phyloP scores from a whole-genome alignment of 2,113 vertebrate genomes.

The Rhea pennata region DNA sequence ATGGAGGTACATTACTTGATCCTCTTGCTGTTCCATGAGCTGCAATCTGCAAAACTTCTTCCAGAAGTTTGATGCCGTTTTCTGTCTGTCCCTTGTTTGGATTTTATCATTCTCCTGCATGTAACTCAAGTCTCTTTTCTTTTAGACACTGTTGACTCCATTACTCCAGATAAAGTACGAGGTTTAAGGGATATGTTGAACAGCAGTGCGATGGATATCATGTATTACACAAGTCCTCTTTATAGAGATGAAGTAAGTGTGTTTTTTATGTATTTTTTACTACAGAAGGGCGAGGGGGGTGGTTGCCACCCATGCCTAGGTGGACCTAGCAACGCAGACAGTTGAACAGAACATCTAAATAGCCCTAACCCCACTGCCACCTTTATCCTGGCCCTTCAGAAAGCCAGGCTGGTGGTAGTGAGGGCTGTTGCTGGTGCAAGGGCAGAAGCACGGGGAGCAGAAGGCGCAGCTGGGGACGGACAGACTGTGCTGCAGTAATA shows the following conservation, averaged over 20 bases:
- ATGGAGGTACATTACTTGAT: conserved; percentile 84
- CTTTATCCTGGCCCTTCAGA: too few species aligned
- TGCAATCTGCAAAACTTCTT: background rate
- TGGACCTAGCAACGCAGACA: background rate
- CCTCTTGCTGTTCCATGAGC: background rate
- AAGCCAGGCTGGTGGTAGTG: too few species aligned
- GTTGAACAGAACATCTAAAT: too few species aligned
- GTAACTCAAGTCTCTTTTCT: background rate
- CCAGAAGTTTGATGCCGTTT: background rate
- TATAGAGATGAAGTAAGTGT: conserved; percentile 91
- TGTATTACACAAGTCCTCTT: conserved; percentile 98
- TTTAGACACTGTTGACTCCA: conserved; percentile 95
- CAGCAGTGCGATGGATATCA: conserved; percentile 99
- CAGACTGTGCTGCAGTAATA: too few species aligned
- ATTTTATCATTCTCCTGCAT: background rate
- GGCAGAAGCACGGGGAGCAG: too few species aligned
- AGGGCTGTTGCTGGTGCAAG: too few species aligned
- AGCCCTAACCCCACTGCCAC: too few species aligned
- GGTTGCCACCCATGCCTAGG: too few species aligned
- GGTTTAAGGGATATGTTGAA: conserved; percentile 95
- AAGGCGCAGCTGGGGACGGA: too few species aligned
- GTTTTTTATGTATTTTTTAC: fast-evolving
- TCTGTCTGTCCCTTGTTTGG: background rate
- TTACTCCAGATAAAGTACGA: conserved; percentile 97
- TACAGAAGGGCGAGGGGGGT: background rate